Conservation (phyloP, 2,797 vertebrate genomes). For the Eleutherodactylus coqui region DNA sequence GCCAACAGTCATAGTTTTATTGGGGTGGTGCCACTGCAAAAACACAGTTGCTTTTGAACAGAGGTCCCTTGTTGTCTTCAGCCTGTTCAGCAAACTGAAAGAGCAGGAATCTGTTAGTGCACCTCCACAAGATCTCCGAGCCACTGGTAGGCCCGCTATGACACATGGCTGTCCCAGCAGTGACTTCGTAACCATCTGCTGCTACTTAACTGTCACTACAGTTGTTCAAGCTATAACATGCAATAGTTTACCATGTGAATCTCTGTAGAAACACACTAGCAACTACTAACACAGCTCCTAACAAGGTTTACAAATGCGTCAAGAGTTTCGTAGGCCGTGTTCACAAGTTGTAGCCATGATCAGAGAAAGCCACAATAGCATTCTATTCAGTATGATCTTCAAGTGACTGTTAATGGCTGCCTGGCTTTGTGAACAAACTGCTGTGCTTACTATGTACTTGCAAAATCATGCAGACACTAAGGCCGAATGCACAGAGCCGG, state of each 20-base stretch:
- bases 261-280: not conserved
- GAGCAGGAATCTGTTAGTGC: not conserved
- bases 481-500: too few species aligned
- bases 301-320: not conserved
- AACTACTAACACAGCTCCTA: not conserved
- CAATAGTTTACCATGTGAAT: slow-evolving; percentile 6
- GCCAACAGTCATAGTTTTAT: slow-evolving; percentile 34
- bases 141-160: not conserved
- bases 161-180: not conserved
- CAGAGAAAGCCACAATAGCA: too few species aligned
- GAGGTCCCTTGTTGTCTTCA: slow-evolving; percentile 27
- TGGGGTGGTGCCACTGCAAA: slow-evolving; percentile 26
- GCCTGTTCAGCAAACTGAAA: not conserved
- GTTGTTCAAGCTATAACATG: slow-evolving; percentile 10
- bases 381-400: too few species aligned
- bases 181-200: slow-evolving; percentile 26
- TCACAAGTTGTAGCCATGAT: too few species aligned
- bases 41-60: slow-evolving; percentile 19
- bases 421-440: too few species aligned
- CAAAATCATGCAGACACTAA: too few species aligned
- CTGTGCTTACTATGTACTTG: too few species aligned
- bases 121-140: slow-evolving; percentile 4
- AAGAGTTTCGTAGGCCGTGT: too few species aligned
- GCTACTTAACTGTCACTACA: not conserved
- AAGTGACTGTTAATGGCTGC: too few species aligned